Evolutionary conservation across 2,113 vertebrate species (phyloP), one percentile per base, ranked within the genome.

Genomic region (Morone chrysops): DNA sequence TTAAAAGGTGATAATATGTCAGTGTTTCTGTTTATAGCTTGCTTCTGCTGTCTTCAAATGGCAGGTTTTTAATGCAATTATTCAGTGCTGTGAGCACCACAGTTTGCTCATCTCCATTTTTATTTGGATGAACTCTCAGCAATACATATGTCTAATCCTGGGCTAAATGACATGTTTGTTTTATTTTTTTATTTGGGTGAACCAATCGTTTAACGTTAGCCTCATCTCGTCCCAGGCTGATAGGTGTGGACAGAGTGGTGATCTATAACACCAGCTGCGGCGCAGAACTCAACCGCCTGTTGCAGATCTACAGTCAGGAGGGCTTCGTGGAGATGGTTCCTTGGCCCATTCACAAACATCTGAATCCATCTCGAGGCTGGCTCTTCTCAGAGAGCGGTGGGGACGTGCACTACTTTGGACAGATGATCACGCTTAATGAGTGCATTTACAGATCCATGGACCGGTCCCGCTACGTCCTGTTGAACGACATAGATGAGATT

Each of bases 231-330:
- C 0, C 1, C 70, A 93, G 91, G 61, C 78, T 96, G 74, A 92
- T 96, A 20, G 95, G 96, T 14, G 92, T 91, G 0, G 75, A 95
- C 81, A 93, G 89, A 36, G 95, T 96, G 78, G 87, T 96, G 22
- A 93, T 96, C 85, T 97, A 96, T n/a, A 96, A 95, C 62, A 96
- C 94, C 83, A 96, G 90, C 90, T 95, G 95, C 57, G 93, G 95
- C 61, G 87, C 73, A 6, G 87, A 94, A 7, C 91, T 97, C 41
- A 83, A 94, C 6, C 92, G 91, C 71, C 90, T 96, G 57, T 63
- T 97, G 73, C 87, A 84, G 11, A 87, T 83, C 80, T 96, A 97
- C 85, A 31, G 60, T 22, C 47, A 87, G 16, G 95, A 95, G 81
- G 95, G 94, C 59, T 92, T 92, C 1, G 72, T 95, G 47, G 95